phyloP scores from a whole-genome alignment of 2,888 invertebrate genomes.

The Scaptomyza flava region DNA sequence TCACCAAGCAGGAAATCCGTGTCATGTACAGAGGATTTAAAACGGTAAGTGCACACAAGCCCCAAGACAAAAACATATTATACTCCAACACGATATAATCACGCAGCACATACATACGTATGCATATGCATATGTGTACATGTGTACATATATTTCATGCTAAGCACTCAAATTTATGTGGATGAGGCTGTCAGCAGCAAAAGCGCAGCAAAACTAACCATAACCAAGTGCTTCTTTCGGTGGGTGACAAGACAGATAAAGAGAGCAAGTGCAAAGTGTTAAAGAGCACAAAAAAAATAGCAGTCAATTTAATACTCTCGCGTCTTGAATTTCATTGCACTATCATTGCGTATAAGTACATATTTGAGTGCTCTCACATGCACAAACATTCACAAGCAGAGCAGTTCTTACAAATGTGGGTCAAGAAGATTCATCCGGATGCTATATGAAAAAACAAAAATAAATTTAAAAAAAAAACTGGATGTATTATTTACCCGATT shows the following conservation, averaged over 20 bases:
- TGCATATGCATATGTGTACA: not conserved
- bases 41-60: slow-evolving; percentile 81
- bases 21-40: slow-evolving; percentile 99
- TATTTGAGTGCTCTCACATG: slow-evolving; percentile 10
- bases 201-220: slow-evolving; percentile 14
- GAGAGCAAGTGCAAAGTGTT: slow-evolving; percentile 14
- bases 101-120: not conserved
- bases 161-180: slow-evolving; percentile 38
- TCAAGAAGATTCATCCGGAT: slow-evolving; percentile 22
- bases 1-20: slow-evolving; percentile 96
- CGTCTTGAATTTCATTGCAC: slow-evolving; percentile 71
- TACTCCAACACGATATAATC: not conserved
- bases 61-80: not conserved
- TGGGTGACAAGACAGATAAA: not conserved
- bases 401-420: slow-evolving; percentile 33
- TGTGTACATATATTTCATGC: slow-evolving; percentile 11
- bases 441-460: not conserved
- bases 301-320: slow-evolving; percentile 58
- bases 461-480: not conserved
- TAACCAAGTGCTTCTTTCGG: not conserved
- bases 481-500: not conserved
- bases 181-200: slow-evolving; percentile 4
- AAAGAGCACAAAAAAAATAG: slow-evolving; percentile 30
- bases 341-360: slow-evolving; percentile 7
- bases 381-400: not conserved